Base-by-base conservation (phyloP, 2,888 invertebrate genomes). In the Drosophila mimica region DNA sequence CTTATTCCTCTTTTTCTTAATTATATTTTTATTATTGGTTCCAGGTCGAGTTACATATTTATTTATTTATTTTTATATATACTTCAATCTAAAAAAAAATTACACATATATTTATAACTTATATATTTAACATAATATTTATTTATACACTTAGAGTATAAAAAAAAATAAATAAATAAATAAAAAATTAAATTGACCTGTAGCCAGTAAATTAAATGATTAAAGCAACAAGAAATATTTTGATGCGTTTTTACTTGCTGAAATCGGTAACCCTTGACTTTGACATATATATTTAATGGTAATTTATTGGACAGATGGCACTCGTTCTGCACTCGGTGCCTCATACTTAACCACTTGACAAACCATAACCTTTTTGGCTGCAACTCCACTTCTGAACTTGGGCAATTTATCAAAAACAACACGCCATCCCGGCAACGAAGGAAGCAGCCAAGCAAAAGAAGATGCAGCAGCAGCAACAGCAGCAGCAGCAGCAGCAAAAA, bases 391-490 rank as follows among this genome's bases (percentile, higher is more conserved):
- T 61, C 73, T 82, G 89, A 63, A 63, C 76, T 59, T 63, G 20
- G 56, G 76, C 87, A 89, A 89, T 87, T 87, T 87, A 84, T 87
- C 89, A 89, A 74, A 67, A 48, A 70, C 74, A 78, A 76, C 75
- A 79, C 70, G 66, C 72, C 75, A 71, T 34, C n/a, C 34, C 57
- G 33, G 61, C 57, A 46, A 46, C 4, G 13, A 20, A 54, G 38
- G 61, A 48, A 57, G 46, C 51, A 31, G 30, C 36, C 53, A 54
- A 59, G 46, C 63, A 56, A 51, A 58, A 57, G 58, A 74, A 68
- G 76, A 71, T 63, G 82, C 82, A 63, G 49, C 74, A 69, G 15
- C 34, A 30, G 34, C 51, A 30, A 4, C 38, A 38, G 17, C 15
- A 25, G 25, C 25, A 25, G 25, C 25, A 25, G 25, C 25, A 25